Evolutionary conservation across 2,888 invertebrate species (phyloP).

Genomic region (Drosophila falleni): DNA sequence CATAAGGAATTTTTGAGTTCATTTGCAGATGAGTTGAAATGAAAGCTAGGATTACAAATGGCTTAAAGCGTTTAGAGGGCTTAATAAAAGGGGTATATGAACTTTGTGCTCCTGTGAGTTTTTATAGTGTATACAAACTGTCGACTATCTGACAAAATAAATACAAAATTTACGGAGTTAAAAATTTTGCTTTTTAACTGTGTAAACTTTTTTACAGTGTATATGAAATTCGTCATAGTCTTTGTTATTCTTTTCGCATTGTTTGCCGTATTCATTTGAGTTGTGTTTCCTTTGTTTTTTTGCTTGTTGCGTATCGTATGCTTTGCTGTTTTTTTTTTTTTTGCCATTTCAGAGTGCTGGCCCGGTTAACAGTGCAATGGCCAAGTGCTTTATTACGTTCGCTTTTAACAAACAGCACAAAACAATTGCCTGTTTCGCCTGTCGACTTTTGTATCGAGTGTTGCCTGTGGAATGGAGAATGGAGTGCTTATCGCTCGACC

Average conservation of each 20-base stretch:
- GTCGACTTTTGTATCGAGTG: constrained; percentile 67
- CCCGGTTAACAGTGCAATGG: constrained; percentile 31
- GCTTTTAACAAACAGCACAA: constrained; percentile 69
- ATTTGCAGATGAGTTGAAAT: constrained; percentile 3
- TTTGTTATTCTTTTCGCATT: not conserved
- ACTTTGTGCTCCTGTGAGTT: no score
- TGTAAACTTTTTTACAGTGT: constrained; percentile 5
- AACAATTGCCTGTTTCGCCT: constrained; percentile 68
- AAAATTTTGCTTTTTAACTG: no score
- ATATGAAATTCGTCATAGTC: constrained; percentile 12
- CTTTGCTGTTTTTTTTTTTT: constrained; percentile 34
- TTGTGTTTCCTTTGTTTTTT: constrained; percentile 15
- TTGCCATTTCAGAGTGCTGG: constrained; percentile 21
- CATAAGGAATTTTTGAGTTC: constrained; percentile 2
- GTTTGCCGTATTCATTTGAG: constrained; percentile 54
- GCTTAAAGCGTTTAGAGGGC: not conserved
- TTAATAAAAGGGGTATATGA: no score
- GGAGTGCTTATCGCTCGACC: constrained; percentile 51
- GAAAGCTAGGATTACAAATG: not conserved
- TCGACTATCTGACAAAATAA: no score
- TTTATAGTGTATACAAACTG: no score
- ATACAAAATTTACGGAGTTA: no score
- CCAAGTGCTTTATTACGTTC: constrained; percentile 66
- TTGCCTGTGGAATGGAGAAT: constrained; percentile 42
- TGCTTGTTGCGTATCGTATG: constrained; percentile 17